These are phyloP conservation scores for Brachionus asplanchnoidis DNA, from an alignment of 1,140 invertebrate genomes.

Conservation along the genomic window DNA sequence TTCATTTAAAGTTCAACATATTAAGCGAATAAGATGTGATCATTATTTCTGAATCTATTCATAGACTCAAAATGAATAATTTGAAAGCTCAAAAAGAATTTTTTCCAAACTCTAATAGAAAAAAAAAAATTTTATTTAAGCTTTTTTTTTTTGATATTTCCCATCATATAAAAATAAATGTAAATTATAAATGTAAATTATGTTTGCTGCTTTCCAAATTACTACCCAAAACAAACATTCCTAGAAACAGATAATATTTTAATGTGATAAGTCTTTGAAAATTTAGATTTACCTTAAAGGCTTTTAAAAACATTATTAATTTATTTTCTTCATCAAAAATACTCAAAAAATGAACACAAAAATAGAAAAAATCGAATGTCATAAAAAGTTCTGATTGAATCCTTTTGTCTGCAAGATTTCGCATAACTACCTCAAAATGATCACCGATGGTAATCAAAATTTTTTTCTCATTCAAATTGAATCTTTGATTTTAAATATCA, in stretches of 20 bases:
- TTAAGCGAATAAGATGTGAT: background rate
- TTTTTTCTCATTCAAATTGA: conserved; percentile 21
- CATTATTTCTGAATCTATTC: background rate
- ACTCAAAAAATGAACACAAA: conserved; percentile 25
- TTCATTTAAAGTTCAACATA: background rate
- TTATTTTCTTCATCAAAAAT: conserved; percentile 27
- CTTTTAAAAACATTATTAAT: conserved; percentile 8
- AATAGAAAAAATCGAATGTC: conserved; percentile 21
- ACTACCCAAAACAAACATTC: conserved; percentile 10
- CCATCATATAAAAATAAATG: background rate
- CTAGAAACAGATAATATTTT: background rate
- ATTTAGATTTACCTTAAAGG: conserved; percentile 2
- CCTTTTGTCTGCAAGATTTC: conserved; percentile 11
- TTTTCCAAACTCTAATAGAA: background rate
- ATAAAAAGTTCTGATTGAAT: conserved; percentile 10
- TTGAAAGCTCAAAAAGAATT: background rate
- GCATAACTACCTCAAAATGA: background rate
- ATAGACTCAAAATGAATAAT: background rate
- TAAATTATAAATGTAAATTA: background rate
- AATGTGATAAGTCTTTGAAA: background rate
- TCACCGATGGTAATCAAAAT: conserved; percentile 20
- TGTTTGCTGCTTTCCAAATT: conserved; percentile 21
- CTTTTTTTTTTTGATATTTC: background rate
- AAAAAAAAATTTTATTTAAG: background rate
- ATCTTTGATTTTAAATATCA: conserved; percentile 6